A percentile compares a stretch with the other conserved stretches of the same genome.
These are phyloP conservation scores for Antechinus stuartii DNA, from an alignment of 2,113 vertebrate genomes.

Conservation along the genomic window DNA sequence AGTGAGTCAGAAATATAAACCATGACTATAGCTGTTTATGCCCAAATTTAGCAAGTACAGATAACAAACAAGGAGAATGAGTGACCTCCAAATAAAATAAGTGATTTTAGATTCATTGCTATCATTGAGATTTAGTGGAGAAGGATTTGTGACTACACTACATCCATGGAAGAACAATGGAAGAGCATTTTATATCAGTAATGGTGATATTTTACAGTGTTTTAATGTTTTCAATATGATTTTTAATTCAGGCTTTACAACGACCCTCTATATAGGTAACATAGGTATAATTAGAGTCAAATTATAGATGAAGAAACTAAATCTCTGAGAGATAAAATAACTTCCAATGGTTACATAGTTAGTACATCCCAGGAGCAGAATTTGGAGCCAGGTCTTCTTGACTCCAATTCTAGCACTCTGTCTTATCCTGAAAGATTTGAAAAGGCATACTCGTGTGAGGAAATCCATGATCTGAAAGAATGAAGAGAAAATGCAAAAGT, in stretches of 20 bases:
- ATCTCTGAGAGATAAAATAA: not conserved
- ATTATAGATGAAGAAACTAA: not conserved
- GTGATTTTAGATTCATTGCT: not conserved
- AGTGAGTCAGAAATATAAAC: not conserved
- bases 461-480: not conserved
- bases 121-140: not conserved
- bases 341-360: not conserved
- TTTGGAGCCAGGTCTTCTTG: not conserved
- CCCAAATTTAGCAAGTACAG: not conserved
- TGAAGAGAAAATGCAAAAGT: not conserved
- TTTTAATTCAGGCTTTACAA: not conserved
- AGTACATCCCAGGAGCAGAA: not conserved
- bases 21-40: not conserved
- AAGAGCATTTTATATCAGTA: not conserved
- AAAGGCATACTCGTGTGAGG: not conserved
- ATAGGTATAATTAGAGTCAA: not conserved
- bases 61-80: not conserved
- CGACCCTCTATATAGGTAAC: not conserved
- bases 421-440: not conserved
- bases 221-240: not conserved
- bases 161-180: not conserved
- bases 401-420: not conserved
- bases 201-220: not conserved
- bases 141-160: not conserved
- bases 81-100: not conserved